Percentiles rank a stretch among this genome's conserved stretches.
phyloP scores from a whole-genome alignment of 2,797 vertebrate genomes.

The Melanotaenia parkinsoni region DNA sequence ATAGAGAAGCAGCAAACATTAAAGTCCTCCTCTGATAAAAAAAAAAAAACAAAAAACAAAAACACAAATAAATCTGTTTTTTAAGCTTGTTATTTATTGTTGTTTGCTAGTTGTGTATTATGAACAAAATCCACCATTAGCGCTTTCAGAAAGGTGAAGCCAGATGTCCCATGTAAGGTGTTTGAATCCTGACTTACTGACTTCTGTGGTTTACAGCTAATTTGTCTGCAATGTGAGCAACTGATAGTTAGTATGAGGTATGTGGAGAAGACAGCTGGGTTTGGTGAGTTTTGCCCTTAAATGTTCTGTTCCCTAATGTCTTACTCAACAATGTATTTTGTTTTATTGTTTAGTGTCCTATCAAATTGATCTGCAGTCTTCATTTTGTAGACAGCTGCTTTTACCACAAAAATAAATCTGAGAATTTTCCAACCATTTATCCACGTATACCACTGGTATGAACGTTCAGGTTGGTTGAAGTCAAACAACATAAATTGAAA shows the following conservation, averaged over 20 bases:
- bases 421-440: too few species aligned
- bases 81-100: not conserved
- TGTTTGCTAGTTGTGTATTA: not conserved
- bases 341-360: too few species aligned
- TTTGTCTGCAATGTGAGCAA: not conserved
- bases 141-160: not conserved
- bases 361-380: too few species aligned
- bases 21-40: not conserved
- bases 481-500: too few species aligned
- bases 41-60: not conserved
- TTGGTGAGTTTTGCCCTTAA: too few species aligned
- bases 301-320: too few species aligned
- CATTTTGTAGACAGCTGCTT: too few species aligned
- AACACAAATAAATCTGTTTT: too few species aligned
- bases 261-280: not conserved
- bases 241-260: not conserved
- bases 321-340: too few species aligned
- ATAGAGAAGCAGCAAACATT: conserved; percentile 34
- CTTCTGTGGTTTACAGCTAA: not conserved
- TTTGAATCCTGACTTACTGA: not conserved
- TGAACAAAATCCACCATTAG: not conserved
- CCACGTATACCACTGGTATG: too few species aligned
- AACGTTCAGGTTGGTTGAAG: too few species aligned
- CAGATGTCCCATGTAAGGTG: not conserved
- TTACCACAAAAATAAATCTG: too few species aligned